Base-by-base conservation (phyloP, 1,140 invertebrate genomes). In the Microplitis mediator region DNA sequence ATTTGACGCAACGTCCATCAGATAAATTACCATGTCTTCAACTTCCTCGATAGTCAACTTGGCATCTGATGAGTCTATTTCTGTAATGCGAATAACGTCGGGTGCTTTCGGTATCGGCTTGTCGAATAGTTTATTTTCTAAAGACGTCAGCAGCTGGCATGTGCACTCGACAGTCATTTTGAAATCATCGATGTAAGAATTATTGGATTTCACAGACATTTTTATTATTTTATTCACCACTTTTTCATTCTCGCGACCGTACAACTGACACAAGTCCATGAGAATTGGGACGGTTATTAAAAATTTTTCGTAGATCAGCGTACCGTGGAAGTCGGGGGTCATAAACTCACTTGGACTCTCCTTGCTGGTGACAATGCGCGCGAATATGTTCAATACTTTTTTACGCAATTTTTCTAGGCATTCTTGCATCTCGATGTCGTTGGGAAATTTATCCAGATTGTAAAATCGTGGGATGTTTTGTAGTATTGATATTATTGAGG, bases 281-380 rank as follows among this genome's bases (percentile, higher is more conserved):
- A 96, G 85, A 75, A 95, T 91, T 13, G 95, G 94, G 73, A 95
- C 88, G 16, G 95, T 94, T 80, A 95, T 92, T 73, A 96, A 87
- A 83, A 91, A 95, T 76, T 95, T 93, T 35, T 94, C 88, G 82
- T 95, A 95, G 51, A 95, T 80, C 58, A 95, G 79, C n/a, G 91
- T 87, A 4, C 90, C 90, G 85, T 93, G 91, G 62, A 90, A 89
- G 60, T 88, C 80, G 51, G 89, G 89, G 1, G 82, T 90, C 77
- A 95, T 91, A 86, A 90, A 92, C 77, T 91, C 87, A 4, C 83
- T 81, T 89, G 91, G 79, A 65, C 91, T 92, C 84, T 95, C 93
- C 79, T 91, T 92, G 79, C 91, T 91, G 9, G 93, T 95, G 4
- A 93, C 87, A 64, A 95, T 88, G 76, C 95, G 89, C 73, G 91